Conservation (phyloP, 2,113 vertebrate species). For the Oreochromis tanganicae region DNA sequence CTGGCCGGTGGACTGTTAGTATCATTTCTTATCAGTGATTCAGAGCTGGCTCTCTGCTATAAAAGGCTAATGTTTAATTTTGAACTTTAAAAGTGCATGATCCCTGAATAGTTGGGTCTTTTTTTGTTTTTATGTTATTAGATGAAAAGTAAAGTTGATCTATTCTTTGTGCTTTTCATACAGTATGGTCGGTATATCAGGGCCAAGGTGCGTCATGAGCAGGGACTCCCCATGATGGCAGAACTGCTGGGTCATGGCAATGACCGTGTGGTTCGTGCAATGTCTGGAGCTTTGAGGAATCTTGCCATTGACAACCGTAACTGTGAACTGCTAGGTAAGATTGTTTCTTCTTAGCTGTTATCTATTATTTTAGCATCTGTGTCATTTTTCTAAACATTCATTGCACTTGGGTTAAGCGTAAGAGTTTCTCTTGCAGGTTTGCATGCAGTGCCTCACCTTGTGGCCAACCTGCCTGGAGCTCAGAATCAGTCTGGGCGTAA, state of each 20-base stretch:
- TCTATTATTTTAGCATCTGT: neutral
- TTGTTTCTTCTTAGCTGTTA: neutral
- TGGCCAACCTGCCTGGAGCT: conserved; percentile 86
- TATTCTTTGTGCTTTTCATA: neutral
- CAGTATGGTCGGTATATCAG: conserved; percentile 91
- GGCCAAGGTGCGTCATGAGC: conserved; percentile 86
- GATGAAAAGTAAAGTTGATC: neutral
- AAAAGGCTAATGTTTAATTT: neutral
- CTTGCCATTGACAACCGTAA: conserved; percentile 90
- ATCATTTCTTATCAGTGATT: neutral
- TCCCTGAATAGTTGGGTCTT: neutral
- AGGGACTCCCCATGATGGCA: conserved; percentile 88
- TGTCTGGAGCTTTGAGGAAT: conserved; percentile 90
- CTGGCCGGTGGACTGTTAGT: conserved; percentile 87
- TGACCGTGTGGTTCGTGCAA: conserved; percentile 90
- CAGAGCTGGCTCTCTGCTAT: neutral
- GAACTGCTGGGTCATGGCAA: conserved; percentile 85
- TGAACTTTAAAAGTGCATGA: neutral
- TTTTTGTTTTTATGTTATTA: neutral
- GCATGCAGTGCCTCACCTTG: conserved; percentile 86
- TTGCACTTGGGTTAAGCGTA: neutral
- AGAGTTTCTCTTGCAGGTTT: conserved; percentile 31
- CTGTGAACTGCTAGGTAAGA: conserved; percentile 88
- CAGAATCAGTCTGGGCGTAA: conserved; percentile 79
- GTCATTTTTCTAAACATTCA: neutral